phyloP scores from a whole-genome alignment of 2,888 invertebrate genomes.

The Hybos culiciformis region DNA sequence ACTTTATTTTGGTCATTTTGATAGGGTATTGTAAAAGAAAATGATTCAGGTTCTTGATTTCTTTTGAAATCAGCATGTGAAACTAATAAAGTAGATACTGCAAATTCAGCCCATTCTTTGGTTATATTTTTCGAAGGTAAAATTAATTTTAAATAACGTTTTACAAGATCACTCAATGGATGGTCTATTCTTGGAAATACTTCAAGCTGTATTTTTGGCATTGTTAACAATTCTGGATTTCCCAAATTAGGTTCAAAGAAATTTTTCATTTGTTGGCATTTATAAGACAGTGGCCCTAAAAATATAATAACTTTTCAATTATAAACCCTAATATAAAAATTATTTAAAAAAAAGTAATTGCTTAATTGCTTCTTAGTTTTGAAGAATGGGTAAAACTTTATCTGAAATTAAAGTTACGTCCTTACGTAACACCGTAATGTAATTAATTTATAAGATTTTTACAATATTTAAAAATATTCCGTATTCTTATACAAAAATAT shows the following conservation, averaged over 20 bases:
- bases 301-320: too few species aligned
- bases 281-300: conserved; percentile 32
- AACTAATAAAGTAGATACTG: conserved; percentile 27
- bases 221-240: conserved; percentile 28
- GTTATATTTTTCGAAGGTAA: conserved; percentile 30
- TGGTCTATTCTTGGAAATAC: conserved; percentile 28
- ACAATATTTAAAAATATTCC: too few species aligned
- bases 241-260: conserved; percentile 24
- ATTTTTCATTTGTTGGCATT: conserved; percentile 17
- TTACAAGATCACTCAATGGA: conserved; percentile 29
- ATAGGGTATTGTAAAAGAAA: conserved; percentile 45
- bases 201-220: conserved; percentile 31
- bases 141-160: conserved; percentile 31
- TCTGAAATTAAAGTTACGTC: too few species aligned
- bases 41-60: conserved; percentile 24
- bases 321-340: too few species aligned
- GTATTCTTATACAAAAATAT: too few species aligned
- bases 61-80: not conserved
- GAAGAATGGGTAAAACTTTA: too few species aligned
- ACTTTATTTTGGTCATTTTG: conserved; percentile 43
- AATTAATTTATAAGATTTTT: too few species aligned
- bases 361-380: too few species aligned
- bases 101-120: conserved; percentile 35
- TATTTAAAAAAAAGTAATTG: too few species aligned
- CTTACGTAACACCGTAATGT: too few species aligned